These are phyloP conservation scores for Whitmania pigra DNA, from an alignment of 1,140 invertebrate species.

Conservation along the genomic window DNA sequence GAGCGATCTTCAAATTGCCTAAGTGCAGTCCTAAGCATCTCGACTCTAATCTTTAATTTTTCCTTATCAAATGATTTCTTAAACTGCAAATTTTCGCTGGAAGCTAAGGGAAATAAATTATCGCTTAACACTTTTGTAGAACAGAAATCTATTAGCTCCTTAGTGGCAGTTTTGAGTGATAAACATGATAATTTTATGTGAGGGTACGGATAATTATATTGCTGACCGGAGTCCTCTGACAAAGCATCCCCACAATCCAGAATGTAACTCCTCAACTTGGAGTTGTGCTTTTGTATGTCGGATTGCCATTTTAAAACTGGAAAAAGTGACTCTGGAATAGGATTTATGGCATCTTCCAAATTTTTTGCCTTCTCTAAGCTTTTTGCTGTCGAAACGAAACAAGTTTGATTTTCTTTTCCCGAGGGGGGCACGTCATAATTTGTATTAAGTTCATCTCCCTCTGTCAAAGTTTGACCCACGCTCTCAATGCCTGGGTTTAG, in stretches of 20 bases:
- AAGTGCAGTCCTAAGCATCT: not conserved
- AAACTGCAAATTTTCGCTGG: not conserved
- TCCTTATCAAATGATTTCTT: not conserved
- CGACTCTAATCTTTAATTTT: slow-evolving; percentile 1
- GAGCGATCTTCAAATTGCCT: slow-evolving; percentile 1
- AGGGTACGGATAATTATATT: not conserved
- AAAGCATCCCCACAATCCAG: not conserved
- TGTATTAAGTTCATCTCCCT: not conserved
- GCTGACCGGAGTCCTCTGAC: not conserved
- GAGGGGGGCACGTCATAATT: not conserved
- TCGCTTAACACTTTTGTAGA: not conserved
- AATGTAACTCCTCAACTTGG: not conserved
- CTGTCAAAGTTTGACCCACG: no score
- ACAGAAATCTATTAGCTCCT: slow-evolving; percentile 14
- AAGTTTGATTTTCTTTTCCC: not conserved
- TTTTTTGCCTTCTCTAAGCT: not conserved
- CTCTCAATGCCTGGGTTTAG: no score
- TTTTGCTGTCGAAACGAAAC: not conserved
- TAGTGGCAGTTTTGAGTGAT: slow-evolving; percentile 13
- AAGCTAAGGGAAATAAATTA: not conserved
- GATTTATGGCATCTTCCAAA: not conserved
- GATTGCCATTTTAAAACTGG: not conserved
- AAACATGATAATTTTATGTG: slow-evolving; percentile 14
- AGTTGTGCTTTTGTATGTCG: not conserved
- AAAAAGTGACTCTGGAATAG: not conserved